Evolutionary conservation across 1,140 invertebrate genomes (phyloP).

Genomic region (Formica selysi): DNA sequence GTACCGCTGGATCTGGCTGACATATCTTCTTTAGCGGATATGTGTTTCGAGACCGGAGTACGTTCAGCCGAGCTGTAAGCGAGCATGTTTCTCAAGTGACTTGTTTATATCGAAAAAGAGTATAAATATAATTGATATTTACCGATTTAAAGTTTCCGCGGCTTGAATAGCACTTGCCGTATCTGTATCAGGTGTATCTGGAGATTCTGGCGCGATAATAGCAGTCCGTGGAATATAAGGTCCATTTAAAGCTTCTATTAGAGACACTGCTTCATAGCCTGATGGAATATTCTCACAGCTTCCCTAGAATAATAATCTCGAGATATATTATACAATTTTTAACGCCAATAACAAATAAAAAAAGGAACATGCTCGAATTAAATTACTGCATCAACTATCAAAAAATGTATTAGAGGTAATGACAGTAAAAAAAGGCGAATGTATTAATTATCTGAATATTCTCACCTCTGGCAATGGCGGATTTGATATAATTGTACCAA

Average conservation of each 20-base stretch:
- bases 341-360: constrained; percentile 14
- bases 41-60: constrained; percentile 81
- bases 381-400: background rate
- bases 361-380: constrained; percentile 19
- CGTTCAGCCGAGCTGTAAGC: constrained; percentile 82
- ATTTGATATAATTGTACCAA: constrained; percentile 85
- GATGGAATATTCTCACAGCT: constrained; percentile 94
- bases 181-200: constrained; percentile 86
- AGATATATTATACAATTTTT: constrained; percentile 41
- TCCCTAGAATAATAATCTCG: constrained; percentile 81
- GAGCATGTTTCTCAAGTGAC: background rate
- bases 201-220: constrained; percentile 86
- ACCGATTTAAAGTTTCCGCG: constrained; percentile 90
- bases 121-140: constrained; percentile 59
- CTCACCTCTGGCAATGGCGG: constrained; percentile 85
- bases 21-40: constrained; percentile 81
- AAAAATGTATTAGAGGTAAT: background rate
- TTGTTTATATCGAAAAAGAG: constrained; percentile 1
- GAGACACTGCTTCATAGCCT: constrained; percentile 97
- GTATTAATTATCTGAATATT: background rate
- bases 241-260: constrained; percentile 99
- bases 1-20: constrained; percentile 81
- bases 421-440: background rate
- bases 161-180: constrained; percentile 89
- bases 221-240: constrained; percentile 90